Evolutionary conservation across 2,113 vertebrate species (phyloP), one percentile per base, ranked within the genome.

Genomic region (Callospermophilus lateralis): DNA sequence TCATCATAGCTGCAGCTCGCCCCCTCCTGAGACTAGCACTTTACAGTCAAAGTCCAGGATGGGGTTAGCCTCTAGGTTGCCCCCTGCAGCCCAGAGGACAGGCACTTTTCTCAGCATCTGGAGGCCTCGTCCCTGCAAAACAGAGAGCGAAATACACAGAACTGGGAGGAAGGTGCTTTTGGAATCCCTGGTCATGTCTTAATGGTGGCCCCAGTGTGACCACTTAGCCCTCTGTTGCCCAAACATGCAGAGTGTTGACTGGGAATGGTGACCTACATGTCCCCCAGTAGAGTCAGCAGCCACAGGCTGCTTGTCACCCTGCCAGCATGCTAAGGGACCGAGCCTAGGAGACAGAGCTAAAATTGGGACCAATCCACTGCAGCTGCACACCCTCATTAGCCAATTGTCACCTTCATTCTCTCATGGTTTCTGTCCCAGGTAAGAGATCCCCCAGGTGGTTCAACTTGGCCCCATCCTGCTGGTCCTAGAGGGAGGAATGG

Each of bases 111-210:
- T 37, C 20, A 7, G 26, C 34, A 4, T 2, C 42, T 0, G 19
- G 13, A 65, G 19, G 30, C 28, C 12, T 13, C 0, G 26, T 26
- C 22, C 4, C 72, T 13, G n/a, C 8, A 30, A 55, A 42, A 53
- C 0, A 0, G 20, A n/a, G 72, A 0, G 6, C 3, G 22, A 61
- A 39, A 7, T 1, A 9, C 13, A 28, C 12, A 2, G 87, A 8
- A 22, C 8, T 3, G 32, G 28, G 72, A 12, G 30, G 32, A 45
- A 2, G 17, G 77, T 2, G 19, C 19, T n/a, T 1, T 3, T 51
- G 78, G 55, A 0, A 7, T 17, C 63, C 7, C 17, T 12, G 55
- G 19, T 6, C 55, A 22, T 4, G 55, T 42, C 51, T 22, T 11
- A 8, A 13, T 3, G 3, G 13, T 6, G 58, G 39, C 58, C 70